Conservation (phyloP, 2,888 invertebrate genomes). For the Pherbina coryleti region DNA sequence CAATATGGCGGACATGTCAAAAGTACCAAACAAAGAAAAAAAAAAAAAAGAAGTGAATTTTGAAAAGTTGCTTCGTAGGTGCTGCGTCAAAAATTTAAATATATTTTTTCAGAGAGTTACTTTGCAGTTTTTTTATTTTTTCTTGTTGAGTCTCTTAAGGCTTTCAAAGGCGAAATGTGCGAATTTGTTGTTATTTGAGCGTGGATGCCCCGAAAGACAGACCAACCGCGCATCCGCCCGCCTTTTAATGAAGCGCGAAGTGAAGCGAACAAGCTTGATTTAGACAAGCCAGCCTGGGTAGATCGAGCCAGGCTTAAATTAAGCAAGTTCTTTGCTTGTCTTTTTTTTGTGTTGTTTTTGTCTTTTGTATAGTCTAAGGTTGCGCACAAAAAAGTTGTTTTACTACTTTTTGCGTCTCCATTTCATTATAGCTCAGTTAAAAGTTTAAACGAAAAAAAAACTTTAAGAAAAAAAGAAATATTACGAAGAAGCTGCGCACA, state of each 20-base stretch:
- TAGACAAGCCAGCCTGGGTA: conserved; percentile 10
- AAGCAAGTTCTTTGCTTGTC: neutral
- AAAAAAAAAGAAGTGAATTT: neutral
- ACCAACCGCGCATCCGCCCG: conserved; percentile 61
- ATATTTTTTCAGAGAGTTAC: neutral
- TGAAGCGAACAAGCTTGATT: conserved; percentile 61
- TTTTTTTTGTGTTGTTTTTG: neutral
- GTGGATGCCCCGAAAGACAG: conserved; percentile 38
- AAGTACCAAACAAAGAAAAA: neutral
- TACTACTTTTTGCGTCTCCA: conserved; percentile 26
- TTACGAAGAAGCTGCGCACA: neutral
- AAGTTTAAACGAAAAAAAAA: neutral
- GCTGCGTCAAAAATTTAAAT: neutral
- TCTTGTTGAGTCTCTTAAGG: neutral
- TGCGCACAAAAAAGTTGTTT: conserved; percentile 23
- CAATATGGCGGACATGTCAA: conserved; percentile 6
- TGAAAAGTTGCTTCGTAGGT: neutral
- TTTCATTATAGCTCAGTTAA: neutral
- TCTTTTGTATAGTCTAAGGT: neutral
- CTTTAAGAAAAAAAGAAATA: neutral
- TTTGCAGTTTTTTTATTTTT: neutral
- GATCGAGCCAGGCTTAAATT: neutral
- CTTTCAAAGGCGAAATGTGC: conserved; percentile 50
- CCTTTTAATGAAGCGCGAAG: conserved; percentile 70
- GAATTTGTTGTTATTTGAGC: conserved; percentile 58